Percentiles rank a stretch among this genome's conserved stretches.
These are phyloP conservation scores for Smithornis capensis DNA, from an alignment of 2,113 vertebrate species.

Conservation along the genomic window DNA sequence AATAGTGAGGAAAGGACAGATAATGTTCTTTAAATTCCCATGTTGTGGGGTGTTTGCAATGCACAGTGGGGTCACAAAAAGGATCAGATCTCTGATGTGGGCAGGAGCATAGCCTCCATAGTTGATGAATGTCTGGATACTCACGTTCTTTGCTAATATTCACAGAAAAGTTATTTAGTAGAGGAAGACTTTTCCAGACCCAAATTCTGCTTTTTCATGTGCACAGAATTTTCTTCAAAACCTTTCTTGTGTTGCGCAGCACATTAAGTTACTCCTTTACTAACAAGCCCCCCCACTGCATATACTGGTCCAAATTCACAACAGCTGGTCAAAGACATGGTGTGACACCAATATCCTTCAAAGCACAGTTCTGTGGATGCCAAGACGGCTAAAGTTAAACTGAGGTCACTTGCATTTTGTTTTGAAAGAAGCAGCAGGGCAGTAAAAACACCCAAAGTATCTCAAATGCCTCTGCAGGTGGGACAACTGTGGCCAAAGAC, in stretches of 20 bases:
- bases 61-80: neutral
- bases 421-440: neutral
- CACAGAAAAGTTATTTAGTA: neutral
- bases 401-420: neutral
- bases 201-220: neutral
- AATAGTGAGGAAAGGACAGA: neutral
- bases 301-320: neutral
- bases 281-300: neutral
- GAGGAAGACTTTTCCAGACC: neutral
- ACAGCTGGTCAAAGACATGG: neutral
- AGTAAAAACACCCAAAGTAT: rapidly evolving
- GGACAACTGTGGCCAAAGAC: neutral
- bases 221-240: neutral
- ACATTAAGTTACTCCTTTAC: neutral
- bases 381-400: neutral
- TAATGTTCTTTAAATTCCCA: neutral
- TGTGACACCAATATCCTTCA: neutral
- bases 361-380: neutral
- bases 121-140: neutral
- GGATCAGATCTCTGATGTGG: neutral
- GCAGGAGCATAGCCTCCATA: neutral
- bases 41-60: neutral
- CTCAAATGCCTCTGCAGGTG: neutral
- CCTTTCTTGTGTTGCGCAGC: neutral
- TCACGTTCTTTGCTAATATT: neutral